Evolutionary conservation across 2,888 invertebrate genomes (phyloP).

Genomic region (Willowsia nigromaculata): DNA sequence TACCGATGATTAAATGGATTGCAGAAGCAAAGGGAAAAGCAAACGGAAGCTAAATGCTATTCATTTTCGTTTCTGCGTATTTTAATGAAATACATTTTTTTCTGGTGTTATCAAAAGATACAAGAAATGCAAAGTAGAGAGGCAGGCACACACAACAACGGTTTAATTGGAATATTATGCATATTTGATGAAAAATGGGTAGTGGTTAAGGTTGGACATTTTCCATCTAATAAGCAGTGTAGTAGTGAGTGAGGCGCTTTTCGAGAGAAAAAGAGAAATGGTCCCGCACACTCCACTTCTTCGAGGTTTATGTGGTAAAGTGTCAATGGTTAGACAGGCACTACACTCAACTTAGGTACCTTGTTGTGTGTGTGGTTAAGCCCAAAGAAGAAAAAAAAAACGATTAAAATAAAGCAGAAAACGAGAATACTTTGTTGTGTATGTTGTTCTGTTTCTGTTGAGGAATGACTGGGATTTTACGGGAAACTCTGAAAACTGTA

Average conservation of each 20-base stretch:
- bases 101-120: conserved; percentile 22
- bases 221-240: conserved; percentile 27
- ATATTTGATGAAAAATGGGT: conserved; percentile 63
- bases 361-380: background rate
- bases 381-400: background rate
- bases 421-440: background rate
- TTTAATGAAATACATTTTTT: background rate
- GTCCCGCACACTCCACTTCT: conserved; percentile 21
- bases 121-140: background rate
- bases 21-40: conserved; percentile 31
- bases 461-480: conserved; percentile 47
- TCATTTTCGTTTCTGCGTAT: conserved; percentile 24
- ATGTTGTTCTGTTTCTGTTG: background rate
- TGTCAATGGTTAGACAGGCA: conserved; percentile 12
- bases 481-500: background rate
- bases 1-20: conserved; percentile 18
- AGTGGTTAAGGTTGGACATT: conserved; percentile 38
- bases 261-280: conserved; percentile 12
- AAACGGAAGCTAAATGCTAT: conserved; percentile 34
- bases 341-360: background rate
- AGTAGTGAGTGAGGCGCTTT: background rate
- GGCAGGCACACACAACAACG: background rate
- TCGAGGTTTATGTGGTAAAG: conserved; percentile 27
- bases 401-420: conserved; percentile 45
- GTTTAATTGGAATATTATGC: conserved; percentile 62